Conservation (phyloP, 2,888 invertebrate genomes). For the Drosophila kambysellisi region DNA sequence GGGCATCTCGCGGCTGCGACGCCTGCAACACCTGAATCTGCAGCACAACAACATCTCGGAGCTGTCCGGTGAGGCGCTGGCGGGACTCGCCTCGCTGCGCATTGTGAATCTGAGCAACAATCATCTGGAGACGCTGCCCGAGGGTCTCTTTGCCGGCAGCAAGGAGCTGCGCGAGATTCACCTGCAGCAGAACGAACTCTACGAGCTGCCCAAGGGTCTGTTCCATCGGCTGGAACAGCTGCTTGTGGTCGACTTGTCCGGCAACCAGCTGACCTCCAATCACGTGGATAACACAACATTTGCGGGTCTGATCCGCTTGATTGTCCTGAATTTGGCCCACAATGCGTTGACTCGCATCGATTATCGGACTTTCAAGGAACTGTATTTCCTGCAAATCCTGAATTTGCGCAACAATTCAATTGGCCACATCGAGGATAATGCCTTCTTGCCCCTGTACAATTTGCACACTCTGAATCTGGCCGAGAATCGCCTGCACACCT, state of each 20-base stretch:
- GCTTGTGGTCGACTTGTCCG: constrained; percentile 93
- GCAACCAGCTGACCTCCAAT: constrained; percentile 93
- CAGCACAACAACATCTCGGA: constrained; percentile 94
- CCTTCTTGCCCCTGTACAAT: constrained; percentile 94
- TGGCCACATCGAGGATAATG: constrained; percentile 94
- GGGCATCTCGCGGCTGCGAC: constrained; percentile 90
- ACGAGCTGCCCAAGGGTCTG: constrained; percentile 92
- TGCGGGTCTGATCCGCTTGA: constrained; percentile 92
- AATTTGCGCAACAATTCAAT: constrained; percentile 94
- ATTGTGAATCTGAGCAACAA: constrained; percentile 95
- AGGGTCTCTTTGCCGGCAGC: constrained; percentile 92
- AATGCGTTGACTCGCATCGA: constrained; percentile 94
- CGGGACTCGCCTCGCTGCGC: constrained; percentile 91
- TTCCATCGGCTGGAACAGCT: constrained; percentile 94
- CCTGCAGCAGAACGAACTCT: constrained; percentile 93
- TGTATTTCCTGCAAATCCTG: constrained; percentile 94
- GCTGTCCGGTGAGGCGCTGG: constrained; percentile 92
- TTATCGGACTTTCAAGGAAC: constrained; percentile 93
- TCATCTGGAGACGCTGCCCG: constrained; percentile 92
- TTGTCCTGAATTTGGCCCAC: constrained; percentile 93
- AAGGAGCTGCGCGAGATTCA: constrained; percentile 93
- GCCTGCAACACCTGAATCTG: constrained; percentile 92
- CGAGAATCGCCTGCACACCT: constrained; percentile 92
- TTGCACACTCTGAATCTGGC: constrained; percentile 95
- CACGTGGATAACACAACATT: constrained; percentile 95